Percentiles rank a stretch among this genome's conserved stretches.
These are phyloP conservation scores for Lycaena phlaeas DNA, from an alignment of 2,888 invertebrate species.

Conservation along the genomic window DNA sequence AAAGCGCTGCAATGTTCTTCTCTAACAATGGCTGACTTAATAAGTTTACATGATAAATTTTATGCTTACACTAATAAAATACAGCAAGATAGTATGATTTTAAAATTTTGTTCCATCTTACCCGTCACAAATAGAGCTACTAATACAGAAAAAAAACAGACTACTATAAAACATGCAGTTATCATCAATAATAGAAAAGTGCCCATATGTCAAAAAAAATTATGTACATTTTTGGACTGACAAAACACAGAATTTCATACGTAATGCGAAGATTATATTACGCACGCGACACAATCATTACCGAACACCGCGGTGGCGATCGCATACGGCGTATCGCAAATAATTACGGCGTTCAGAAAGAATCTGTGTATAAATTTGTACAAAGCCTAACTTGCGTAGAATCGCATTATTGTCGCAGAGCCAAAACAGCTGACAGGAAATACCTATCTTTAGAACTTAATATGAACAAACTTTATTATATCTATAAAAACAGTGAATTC, in stretches of 20 bases:
- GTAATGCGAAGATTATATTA: slow-evolving; percentile 18
- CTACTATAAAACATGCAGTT: slow-evolving; percentile 8
- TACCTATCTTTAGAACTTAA: slow-evolving; percentile 19
- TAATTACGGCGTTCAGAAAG: slow-evolving; percentile 17
- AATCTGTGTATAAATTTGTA: slow-evolving; percentile 23
- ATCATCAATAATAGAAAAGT: slow-evolving; percentile 7
- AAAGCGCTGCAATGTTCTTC: slow-evolving; percentile 14
- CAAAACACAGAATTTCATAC: slow-evolving; percentile 14
- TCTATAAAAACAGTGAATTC: slow-evolving; percentile 16
- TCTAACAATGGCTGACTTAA: slow-evolving; percentile 13
- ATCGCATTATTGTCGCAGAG: slow-evolving; percentile 20
- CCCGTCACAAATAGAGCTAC: slow-evolving; percentile 6
- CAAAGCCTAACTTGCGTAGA: slow-evolving; percentile 19
- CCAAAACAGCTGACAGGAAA: slow-evolving; percentile 12
- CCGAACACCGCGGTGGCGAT: slow-evolving; percentile 19
- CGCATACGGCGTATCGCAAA: slow-evolving; percentile 10
- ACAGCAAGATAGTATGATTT: slow-evolving; percentile 12
- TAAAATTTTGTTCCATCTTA: slow-evolving; percentile 14
- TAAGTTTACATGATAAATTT: slow-evolving; percentile 12
- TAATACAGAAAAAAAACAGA: slow-evolving; percentile 10
- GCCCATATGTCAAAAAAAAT: slow-evolving; percentile 13
- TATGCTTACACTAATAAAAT: slow-evolving; percentile 10
- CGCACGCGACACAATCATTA: slow-evolving; percentile 12
- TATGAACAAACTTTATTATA: slow-evolving; percentile 17
- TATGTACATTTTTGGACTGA: slow-evolving; percentile 12